Conservation (phyloP, 2,113 vertebrate genomes). For the Platycercus adscitus region DNA sequence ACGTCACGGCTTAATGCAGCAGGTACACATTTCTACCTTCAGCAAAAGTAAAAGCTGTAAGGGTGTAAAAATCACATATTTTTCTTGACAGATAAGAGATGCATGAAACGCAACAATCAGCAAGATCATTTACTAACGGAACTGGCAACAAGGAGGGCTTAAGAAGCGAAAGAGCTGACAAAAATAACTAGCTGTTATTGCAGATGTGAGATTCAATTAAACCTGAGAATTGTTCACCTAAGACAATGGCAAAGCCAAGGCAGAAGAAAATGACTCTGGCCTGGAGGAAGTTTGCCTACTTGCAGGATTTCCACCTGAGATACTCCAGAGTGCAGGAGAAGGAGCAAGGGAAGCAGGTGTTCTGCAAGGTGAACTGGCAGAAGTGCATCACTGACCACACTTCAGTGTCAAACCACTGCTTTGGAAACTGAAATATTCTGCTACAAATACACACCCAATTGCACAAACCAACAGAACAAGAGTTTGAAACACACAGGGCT, state of each 20-base stretch:
- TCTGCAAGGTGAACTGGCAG: neutral
- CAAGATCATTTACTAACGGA: neutral
- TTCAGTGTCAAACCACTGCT: accelerated
- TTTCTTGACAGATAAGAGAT: neutral
- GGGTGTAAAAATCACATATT: neutral
- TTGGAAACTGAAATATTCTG: neutral
- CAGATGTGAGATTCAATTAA: neutral
- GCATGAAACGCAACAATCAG: neutral
- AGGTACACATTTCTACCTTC: neutral
- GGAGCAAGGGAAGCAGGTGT: neutral
- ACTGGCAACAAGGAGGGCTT: neutral
- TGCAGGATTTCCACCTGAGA: slow-evolving; percentile 24
- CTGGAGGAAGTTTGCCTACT: neutral
- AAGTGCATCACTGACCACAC: neutral
- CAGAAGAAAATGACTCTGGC: neutral
- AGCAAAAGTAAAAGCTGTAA: neutral
- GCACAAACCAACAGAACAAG: neutral
- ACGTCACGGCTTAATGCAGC: neutral
- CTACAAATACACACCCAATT: neutral
- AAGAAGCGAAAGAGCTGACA: neutral
- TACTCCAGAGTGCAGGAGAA: neutral
- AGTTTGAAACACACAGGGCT: neutral
- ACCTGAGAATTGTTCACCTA: neutral
- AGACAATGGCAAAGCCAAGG: neutral
- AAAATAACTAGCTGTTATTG: neutral